Evolutionary conservation across 1,140 invertebrate genomes (phyloP), one percentile per base, ranked within the genome.

Genomic region (Matsumurasca onukii): DNA sequence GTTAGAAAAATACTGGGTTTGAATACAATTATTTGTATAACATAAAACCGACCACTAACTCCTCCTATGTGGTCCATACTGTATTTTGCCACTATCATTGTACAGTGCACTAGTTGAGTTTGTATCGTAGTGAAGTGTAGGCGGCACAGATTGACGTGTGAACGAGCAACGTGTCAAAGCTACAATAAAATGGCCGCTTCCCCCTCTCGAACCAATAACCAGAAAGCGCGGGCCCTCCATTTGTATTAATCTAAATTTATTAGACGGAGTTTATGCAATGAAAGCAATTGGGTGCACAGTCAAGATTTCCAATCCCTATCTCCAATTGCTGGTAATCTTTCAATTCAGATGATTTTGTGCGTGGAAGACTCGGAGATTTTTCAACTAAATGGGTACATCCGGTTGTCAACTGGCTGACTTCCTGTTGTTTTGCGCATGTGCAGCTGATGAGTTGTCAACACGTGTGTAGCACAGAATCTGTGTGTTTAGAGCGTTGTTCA

Each of bases 231-330:
- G 34, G 52, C 45, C 25, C 62, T 69, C 73, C 71, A 74, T 74
- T 73, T 73, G 72, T 73, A 73, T 66, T 73, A 73, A 73, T 73
- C 70, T 73, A 73, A 73, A 73, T 71, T 73, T 73, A 73, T 73
- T 73, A 71, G 69, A 27, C 30, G 59, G 55, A 73, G 71, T 71
- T 73, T 73, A 73, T 73, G 73, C 73, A 73, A 73, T 73, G 71
- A 73, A 73, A 69, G 63, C 73, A 73, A 73, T 73, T 73, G 73
- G 61, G 31, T 45, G 70, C 55, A 27, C 39, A 57, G 31, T 55
- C 64, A 68, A 67, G 67, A 68, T 68, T 68, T 66, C 30, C 65
- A 68, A 59, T 59, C 55, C 55, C 55, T 52, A 52, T 22, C 49
- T 68, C 66, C 72, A 73, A 73, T 73, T 73, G 70, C n/a, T n/a